These are phyloP conservation scores for Pseudolaguvia tuberculata DNA, from an alignment of 2,113 vertebrate species.

Conservation along the genomic window DNA sequence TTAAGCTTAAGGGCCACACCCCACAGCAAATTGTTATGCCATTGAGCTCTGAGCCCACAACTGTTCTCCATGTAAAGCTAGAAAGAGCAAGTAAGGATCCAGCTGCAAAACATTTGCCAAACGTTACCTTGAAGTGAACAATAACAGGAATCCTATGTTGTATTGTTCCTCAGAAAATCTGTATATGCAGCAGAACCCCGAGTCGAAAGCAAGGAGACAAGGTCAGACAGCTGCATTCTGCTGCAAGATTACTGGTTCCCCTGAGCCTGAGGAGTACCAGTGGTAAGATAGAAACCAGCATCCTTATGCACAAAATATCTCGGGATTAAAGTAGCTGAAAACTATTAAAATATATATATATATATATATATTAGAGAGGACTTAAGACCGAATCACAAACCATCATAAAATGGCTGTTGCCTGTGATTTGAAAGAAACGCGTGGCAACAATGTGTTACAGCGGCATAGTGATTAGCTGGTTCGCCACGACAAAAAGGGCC, in stretches of 20 bases:
- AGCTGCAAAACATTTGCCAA: not conserved
- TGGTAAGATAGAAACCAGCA: conserved; percentile 67
- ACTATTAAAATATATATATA: too few species aligned
- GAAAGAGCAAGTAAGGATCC: conserved; percentile 77
- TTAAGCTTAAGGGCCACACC: conserved; percentile 78
- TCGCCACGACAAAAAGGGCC: too few species aligned
- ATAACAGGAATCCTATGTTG: not conserved
- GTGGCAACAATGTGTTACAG: too few species aligned
- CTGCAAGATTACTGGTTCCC: conserved; percentile 80
- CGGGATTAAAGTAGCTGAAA: too few species aligned
- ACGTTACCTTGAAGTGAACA: too few species aligned
- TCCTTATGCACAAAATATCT: too few species aligned
- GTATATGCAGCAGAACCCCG: conserved; percentile 76
- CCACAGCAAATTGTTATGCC: conserved; percentile 65
- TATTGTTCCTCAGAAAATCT: conserved; percentile 75
- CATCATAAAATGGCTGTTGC: too few species aligned
- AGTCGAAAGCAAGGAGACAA: conserved; percentile 76
- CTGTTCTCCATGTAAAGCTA: conserved; percentile 77
- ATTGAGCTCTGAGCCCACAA: conserved; percentile 61
- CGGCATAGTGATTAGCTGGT: too few species aligned
- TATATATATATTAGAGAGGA: too few species aligned
- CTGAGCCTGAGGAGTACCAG: conserved; percentile 77
- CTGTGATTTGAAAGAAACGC: too few species aligned
- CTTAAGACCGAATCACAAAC: too few species aligned
- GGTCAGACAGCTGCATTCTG: conserved; percentile 85